Conservation (phyloP, 2,113 vertebrate species). For the Tachuris rubrigastra region DNA sequence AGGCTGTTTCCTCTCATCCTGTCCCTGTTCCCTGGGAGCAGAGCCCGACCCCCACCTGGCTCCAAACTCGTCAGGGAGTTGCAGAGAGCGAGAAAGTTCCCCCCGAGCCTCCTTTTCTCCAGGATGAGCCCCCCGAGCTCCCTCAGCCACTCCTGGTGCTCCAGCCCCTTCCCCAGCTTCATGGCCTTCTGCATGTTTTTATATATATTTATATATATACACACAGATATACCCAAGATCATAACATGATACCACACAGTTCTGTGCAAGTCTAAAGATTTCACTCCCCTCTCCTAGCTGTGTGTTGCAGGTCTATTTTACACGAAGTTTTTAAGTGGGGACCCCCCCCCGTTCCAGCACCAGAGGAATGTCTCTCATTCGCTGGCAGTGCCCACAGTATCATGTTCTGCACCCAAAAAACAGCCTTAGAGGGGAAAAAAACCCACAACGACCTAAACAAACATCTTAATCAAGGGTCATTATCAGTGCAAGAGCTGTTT, state of each 20-base stretch:
- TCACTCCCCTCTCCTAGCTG: fast-evolving
- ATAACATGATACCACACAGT: background rate
- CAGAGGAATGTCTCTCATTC: fast-evolving
- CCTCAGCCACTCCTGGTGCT: fast-evolving
- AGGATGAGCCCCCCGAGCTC: background rate
- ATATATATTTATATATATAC: background rate
- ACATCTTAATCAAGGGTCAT: background rate
- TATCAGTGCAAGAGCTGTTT: background rate
- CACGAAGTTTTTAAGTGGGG: fast-evolving
- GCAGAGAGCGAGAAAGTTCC: background rate
- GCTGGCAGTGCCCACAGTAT: fast-evolving
- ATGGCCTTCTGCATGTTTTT: background rate
- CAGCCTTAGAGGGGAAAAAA: background rate
- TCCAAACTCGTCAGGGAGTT: background rate
- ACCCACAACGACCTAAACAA: background rate
- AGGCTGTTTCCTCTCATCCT: background rate
- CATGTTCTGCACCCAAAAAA: background rate
- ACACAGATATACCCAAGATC: background rate
- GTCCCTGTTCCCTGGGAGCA: background rate
- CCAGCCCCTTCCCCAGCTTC: background rate
- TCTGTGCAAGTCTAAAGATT: fast-evolving
- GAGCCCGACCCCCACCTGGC: background rate
- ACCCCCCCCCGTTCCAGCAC: fast-evolving
- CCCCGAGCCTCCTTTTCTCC: background rate
- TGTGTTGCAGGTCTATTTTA: fast-evolving